These are phyloP conservation scores for Tinea pellionella DNA, from an alignment of 2,888 invertebrate genomes.

Conservation along the genomic window DNA sequence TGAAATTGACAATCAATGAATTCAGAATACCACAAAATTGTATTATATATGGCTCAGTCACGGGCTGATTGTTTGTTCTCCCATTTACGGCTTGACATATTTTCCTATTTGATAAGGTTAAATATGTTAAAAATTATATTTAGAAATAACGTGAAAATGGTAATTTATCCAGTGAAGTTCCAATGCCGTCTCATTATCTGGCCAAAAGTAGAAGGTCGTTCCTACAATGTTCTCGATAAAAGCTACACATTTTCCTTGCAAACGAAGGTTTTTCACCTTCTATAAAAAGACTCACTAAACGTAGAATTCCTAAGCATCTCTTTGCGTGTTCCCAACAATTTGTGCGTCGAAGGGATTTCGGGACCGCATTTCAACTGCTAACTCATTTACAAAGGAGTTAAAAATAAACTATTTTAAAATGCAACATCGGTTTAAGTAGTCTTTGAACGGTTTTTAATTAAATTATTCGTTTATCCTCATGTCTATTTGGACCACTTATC, in stretches of 20 bases:
- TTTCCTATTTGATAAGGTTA: no score
- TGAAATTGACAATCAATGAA: no score
- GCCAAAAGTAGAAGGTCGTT: background rate
- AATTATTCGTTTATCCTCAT: constrained; percentile 47
- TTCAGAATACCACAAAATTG: no score
- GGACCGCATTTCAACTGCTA: background rate
- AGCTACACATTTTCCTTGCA: background rate
- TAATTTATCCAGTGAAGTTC: no score
- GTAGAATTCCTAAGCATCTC: background rate
- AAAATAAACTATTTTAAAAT: no score
- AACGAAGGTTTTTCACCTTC: background rate
- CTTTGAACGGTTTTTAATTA: constrained; percentile 41
- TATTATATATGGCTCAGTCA: no score
- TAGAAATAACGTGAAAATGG: no score
- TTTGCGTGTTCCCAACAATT: background rate
- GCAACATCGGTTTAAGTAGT: background rate
- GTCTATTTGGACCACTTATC: constrained; percentile 44
- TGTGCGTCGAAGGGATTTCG: background rate
- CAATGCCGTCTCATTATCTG: no score
- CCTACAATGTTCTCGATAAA: background rate
- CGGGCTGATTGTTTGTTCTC: no score
- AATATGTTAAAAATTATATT: no score
- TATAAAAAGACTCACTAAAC: background rate
- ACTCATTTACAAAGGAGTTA: no score
- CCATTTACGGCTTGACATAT: no score